Evolutionary conservation across 2,888 invertebrate genomes (phyloP), one percentile per base, ranked within the genome.

Genomic region (Nycteola revayana): DNA sequence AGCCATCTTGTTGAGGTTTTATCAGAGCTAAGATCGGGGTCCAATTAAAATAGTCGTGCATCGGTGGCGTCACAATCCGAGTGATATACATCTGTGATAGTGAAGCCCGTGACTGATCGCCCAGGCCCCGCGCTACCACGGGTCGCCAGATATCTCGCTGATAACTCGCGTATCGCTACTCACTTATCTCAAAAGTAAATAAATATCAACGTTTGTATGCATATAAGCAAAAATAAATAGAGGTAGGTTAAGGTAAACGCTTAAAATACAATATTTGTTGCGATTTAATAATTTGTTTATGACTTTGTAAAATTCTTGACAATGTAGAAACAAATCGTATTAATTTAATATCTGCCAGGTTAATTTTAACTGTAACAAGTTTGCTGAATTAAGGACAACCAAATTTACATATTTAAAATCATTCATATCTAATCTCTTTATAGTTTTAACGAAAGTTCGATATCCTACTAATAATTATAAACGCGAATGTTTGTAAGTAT

Each of bases 21-120:
- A 85, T 86, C 86, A 58, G 75, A 72, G 71, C 59, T 61, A 58
- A 75, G 82, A 86, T 86, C 84, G 58, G 74, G 66, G 64, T 64
- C 86, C 87, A 88, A 87, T 88, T 88, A 87, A 88, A 88, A 88
- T 87, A 84, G 86, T 85, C 84, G 83, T 83, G 84, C 85, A 85
- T 86, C 76, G 80, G 67, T 59, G 79, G 78, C 82, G 85, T 84
- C 83, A 86, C 82, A 77, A 85, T 85, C 85, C 72, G 46, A 24
- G 30, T 43, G 86, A 87, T 87, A 81, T 28, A 36, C 60, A 87
- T 86, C 85, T 73, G 70, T 61, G 60, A 62, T 66, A 72, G 69
- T 78, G 78, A 77, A 75, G 75, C 61, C 63, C 64, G 73, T 85
- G 86, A 86, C 69, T 76, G 87, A 87, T 87, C 85, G 77, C 84